Base-by-base conservation (phyloP, 2,113 vertebrate species). In the Lagopus leucura region DNA sequence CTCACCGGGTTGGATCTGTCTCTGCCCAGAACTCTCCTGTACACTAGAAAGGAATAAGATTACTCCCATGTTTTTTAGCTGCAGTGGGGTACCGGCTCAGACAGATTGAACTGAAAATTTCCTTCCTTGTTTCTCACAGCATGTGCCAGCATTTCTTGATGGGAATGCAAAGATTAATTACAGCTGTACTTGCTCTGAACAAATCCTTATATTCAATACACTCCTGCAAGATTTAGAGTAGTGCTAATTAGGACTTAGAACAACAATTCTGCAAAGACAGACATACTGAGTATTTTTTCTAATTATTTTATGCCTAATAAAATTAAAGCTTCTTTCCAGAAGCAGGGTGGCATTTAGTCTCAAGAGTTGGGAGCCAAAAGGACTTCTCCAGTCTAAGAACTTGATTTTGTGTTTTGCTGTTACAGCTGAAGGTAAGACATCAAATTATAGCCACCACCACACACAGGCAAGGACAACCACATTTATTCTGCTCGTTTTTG, bases 161-260 rank as follows among this genome's bases (percentile, higher is more conserved):
- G 93, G 96, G 94, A 96, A 96, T 87, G 90, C 71, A 71, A 82
- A 96, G 93, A 95, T 81, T 93, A 93, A 95, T 93, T 85, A 94
- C 84, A 91, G 89, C 83, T 76, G 89, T 91, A 93, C 90, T 92
- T 65, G 86, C 67, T 90, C 71, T 87, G 90, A 86, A 91, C 90
- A 94, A 82, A 79, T 95, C 92, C 94, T 96, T 93, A 95, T 74
- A 81, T 85, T 78, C 77, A 92, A 88, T 54, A 85, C 88, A 87
- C 85, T 79, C 78, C 86, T 90, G 54, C 42, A 90, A 95, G 91
- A 86, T 52, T 89, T 65, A 79, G 89, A 89, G 77, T 89, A 89
- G 80, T 32, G n/a, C 63, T 94, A 89, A 89, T 94, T 91, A 90
- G 73, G 58, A 94, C 85, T 91, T 83, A 81, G 85, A 94, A 92